phyloP scores from a whole-genome alignment of 2,113 vertebrate genomes.

The Deroptyus accipitrinus region DNA sequence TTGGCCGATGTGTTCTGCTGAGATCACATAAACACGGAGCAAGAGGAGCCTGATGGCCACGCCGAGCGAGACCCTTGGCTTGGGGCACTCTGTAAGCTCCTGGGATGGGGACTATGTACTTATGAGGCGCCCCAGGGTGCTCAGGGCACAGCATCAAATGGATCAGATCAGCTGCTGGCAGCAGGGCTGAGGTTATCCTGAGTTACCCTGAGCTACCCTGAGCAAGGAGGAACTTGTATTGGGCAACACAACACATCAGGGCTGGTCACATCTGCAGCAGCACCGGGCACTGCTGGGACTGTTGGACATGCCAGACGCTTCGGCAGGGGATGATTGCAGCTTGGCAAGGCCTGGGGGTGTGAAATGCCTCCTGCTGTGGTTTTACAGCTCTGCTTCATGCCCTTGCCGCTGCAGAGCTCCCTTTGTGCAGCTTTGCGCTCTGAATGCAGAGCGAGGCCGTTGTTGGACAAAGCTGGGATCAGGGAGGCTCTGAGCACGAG shows the following conservation, averaged over 20 bases:
- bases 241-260: rapidly evolving
- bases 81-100: neutral
- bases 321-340: neutral
- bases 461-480: neutral
- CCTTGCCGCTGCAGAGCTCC: neutral
- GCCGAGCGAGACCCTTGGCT: rapidly evolving
- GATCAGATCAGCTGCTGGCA: neutral
- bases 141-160: neutral
- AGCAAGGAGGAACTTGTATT: neutral
- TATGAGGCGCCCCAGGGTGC: neutral
- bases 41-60: rapidly evolving
- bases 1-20: neutral
- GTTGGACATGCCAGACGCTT: neutral
- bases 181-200: neutral
- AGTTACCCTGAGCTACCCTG: neutral
- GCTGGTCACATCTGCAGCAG: neutral
- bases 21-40: rapidly evolving
- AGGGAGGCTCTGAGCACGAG: neutral
- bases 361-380: neutral
- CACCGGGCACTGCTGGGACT: neutral
- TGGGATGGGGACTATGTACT: neutral
- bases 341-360: neutral
- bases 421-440: neutral
- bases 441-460: rapidly evolving
- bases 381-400: neutral